Conservation (phyloP, 2,797 vertebrate species). For the Thamnophis elegans region DNA sequence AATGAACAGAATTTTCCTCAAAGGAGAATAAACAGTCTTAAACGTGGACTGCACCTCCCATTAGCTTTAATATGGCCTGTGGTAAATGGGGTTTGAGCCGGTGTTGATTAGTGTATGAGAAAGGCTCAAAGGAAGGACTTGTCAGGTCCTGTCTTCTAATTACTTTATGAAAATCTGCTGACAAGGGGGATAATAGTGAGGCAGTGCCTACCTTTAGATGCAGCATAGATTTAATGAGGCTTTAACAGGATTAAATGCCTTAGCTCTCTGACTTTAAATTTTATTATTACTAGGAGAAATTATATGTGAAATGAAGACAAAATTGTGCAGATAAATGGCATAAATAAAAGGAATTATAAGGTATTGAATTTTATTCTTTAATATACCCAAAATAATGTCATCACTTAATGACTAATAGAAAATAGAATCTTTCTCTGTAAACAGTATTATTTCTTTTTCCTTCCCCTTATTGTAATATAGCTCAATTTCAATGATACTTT, state of each 20-base stretch:
- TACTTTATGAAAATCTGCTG: conserved; percentile 63
- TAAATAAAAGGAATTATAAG: fast-evolving
- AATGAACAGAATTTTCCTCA: background rate
- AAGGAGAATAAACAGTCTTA: background rate
- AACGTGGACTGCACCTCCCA: background rate
- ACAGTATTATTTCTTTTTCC: background rate
- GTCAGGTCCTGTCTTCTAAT: conserved; percentile 59
- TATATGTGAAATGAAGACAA: background rate
- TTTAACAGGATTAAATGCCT: conserved; percentile 66
- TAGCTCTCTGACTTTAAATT: conserved; percentile 65
- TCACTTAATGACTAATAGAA: background rate
- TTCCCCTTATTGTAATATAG: background rate
- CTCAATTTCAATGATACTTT: background rate
- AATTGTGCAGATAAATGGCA: background rate
- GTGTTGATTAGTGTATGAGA: conserved; percentile 45
- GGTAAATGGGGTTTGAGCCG: background rate
- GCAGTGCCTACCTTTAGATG: conserved; percentile 57
- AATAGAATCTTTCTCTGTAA: background rate
- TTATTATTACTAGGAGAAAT: conserved; percentile 43
- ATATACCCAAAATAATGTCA: background rate
- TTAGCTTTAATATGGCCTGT: background rate
- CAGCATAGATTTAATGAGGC: conserved; percentile 62
- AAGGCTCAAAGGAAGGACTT: conserved; percentile 55
- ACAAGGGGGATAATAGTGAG: conserved; percentile 36
- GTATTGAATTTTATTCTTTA: background rate